phyloP scores from a whole-genome alignment of 1,140 invertebrate species.

The Aphelenchoides avenae region DNA sequence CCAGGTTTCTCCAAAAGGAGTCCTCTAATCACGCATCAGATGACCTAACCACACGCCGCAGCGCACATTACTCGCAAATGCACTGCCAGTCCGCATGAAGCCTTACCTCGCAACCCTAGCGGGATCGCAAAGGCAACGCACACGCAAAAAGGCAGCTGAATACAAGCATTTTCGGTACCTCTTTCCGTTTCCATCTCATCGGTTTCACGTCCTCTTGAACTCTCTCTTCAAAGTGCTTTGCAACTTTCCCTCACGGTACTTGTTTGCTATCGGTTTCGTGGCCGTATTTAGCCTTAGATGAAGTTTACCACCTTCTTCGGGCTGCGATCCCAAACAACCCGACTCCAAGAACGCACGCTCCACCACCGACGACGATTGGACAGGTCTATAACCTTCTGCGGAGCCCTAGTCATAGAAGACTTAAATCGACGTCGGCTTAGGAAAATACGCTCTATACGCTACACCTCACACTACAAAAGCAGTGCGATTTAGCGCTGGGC shows the following conservation, averaged over 20 bases:
- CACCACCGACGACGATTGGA: slow-evolving; percentile 10
- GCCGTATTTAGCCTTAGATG: slow-evolving; percentile 79
- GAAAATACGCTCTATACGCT: slow-evolving; percentile 67
- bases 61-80: slow-evolving; percentile 25
- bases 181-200: slow-evolving; percentile 69
- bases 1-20: slow-evolving; percentile 21
- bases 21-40: slow-evolving; percentile 10
- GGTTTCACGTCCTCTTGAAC: slow-evolving; percentile 77
- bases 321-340: slow-evolving; percentile 79
- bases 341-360: slow-evolving; percentile 67
- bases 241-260: slow-evolving; percentile 86
- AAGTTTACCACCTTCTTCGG: slow-evolving; percentile 76
- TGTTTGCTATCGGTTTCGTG: slow-evolving; percentile 80
- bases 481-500: slow-evolving; percentile 68
- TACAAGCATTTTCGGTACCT: slow-evolving; percentile 49
- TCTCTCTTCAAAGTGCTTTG: slow-evolving; percentile 84
- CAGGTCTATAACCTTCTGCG: slow-evolving; percentile 20
- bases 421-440: slow-evolving; percentile 19
- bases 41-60: slow-evolving; percentile 8
- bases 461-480: slow-evolving; percentile 66
- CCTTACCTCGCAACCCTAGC: slow-evolving; percentile 9
- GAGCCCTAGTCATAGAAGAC: slow-evolving; percentile 22
- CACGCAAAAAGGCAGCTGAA: slow-evolving; percentile 14
- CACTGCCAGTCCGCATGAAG: slow-evolving; percentile 32
- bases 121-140: neutral